These are phyloP conservation scores for Lumbricus terrestris DNA, from an alignment of 2,888 invertebrate species.

Conservation along the genomic window DNA sequence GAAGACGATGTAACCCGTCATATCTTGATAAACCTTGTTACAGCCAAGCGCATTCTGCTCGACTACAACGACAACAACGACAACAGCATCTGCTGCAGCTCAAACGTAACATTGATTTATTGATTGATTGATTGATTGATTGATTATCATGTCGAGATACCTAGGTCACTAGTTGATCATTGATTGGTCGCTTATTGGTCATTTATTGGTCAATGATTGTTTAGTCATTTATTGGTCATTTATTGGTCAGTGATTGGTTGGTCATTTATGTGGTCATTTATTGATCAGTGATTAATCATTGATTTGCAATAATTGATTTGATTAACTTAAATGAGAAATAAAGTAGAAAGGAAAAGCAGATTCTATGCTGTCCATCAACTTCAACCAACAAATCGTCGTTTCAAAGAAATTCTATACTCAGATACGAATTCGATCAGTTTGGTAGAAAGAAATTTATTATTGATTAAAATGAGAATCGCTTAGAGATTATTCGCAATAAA, in stretches of 20 bases:
- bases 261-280: too few relatives aligned
- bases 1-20: neutral
- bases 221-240: too few relatives aligned
- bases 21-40: neutral
- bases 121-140: neutral
- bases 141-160: neutral
- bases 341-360: too few relatives aligned
- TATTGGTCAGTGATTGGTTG: too few relatives aligned
- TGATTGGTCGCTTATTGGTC: neutral
- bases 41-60: neutral
- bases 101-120: neutral
- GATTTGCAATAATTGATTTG: too few relatives aligned
- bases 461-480: neutral
- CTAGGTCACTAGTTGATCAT: neutral
- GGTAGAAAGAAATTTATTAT: neutral
- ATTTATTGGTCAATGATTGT: neutral
- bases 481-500: too few relatives aligned
- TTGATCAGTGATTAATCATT: too few relatives aligned
- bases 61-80: neutral
- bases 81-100: neutral
- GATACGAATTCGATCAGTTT: neutral
- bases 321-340: too few relatives aligned
- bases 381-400: too few relatives aligned
- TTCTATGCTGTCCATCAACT: too few relatives aligned
- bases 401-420: too few relatives aligned